phyloP scores from a whole-genome alignment of 2,113 vertebrate genomes.

The Clinocottus analis region DNA sequence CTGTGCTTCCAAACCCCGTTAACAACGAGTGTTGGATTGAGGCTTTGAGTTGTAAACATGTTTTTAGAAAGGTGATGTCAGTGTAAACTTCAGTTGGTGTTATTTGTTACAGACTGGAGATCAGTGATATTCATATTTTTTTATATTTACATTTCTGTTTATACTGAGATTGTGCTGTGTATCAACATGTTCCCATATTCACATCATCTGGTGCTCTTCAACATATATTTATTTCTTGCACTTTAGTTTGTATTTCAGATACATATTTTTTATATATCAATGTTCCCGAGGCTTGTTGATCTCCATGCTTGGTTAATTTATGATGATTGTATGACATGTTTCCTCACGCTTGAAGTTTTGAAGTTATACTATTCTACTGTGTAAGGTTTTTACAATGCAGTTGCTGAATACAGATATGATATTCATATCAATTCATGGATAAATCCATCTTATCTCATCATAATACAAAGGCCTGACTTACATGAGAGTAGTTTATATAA shows the following conservation, averaged over 20 bases:
- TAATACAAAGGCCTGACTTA: neutral
- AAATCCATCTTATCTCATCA: neutral
- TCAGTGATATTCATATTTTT: neutral
- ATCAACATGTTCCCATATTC: neutral
- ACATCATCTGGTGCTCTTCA: no score
- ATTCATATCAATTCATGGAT: neutral
- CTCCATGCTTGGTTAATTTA: neutral
- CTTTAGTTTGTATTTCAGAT: no score
- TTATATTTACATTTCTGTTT: neutral
- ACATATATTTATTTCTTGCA: no score
- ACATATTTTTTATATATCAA: neutral
- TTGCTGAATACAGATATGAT: neutral
- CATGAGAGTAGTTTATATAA: neutral
- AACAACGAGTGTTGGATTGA: neutral
- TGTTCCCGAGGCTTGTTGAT: no score
- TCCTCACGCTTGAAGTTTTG: neutral
- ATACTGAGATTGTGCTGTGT: neutral
- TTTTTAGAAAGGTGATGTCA: neutral
- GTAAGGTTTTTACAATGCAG: neutral
- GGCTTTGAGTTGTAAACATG: neutral
- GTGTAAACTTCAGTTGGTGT: neutral
- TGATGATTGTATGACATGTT: neutral
- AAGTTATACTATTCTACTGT: neutral
- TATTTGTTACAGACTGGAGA: neutral
- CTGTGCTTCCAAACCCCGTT: neutral